Evolutionary conservation across 2,888 invertebrate genomes (phyloP), one percentile per base, ranked within the genome.

Genomic region (Amphipoea oculea): DNA sequence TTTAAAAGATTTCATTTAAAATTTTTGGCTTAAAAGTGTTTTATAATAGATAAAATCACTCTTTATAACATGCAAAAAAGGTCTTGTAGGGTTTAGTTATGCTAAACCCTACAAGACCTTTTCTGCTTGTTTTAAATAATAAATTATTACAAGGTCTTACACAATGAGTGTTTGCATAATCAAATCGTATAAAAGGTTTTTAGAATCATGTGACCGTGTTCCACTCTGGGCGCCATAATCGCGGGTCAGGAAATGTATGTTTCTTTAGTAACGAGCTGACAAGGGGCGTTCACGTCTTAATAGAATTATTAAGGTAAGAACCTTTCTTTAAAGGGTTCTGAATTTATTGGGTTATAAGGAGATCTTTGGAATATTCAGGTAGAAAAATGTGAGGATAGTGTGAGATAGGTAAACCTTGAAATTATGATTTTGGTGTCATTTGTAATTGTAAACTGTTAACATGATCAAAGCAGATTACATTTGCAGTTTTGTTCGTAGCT

Each of bases 171-270:
- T 80, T 82, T 63, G 71, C 29, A 54, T 63, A 66, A 60, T n/a
- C 17, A 63, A 81, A 69, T 68, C 20, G 9, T 45, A 45, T 48
- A 80, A 81, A 84, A 79, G n/a, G 63, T 81, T 51, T 71, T 71
- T 62, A 57, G 40, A 72, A 72, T 45, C 40, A 42, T 29, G 36
- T 81, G 57, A 85, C 40, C 69, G 20, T 73, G 80, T 63, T 84
- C 81, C 86, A 78, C 51, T 70, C 72, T 87, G 87, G 85, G 88
- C 78, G 83, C 83, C 87, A 88, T 86, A 86, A 80, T 67, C 51
- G 63, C 67, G 67, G 70, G 78, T 82, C 60, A 54, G 68, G 70
- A 73, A 80, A 76, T 57, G 57, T 62, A 80, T 76, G 74, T 79
- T 70, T 72, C 76, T 85, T 81, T 36, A 48, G 60, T 78, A 78